A percentile compares a stretch with the other conserved stretches of the same genome.
Conservation (phyloP, 2,113 vertebrate species). For the Heliornis fulica region DNA sequence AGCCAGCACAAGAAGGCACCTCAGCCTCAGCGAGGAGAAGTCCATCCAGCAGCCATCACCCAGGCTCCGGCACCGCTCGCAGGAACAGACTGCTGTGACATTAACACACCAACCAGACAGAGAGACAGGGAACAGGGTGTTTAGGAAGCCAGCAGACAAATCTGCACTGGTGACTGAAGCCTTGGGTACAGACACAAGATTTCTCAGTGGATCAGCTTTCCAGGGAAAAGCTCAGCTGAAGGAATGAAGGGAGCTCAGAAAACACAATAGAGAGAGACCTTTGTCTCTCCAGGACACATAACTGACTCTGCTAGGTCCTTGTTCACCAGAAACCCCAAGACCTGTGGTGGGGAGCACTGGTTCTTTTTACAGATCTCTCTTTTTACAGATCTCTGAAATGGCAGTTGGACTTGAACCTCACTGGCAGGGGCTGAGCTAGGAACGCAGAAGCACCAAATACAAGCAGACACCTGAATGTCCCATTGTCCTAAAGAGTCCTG, state of each 20-base stretch:
- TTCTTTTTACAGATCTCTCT: neutral
- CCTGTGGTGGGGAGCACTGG: neutral
- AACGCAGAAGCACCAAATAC: neutral
- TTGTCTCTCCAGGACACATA: fast-evolving
- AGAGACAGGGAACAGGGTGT: neutral
- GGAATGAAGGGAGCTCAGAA: neutral
- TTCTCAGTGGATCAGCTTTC: neutral
- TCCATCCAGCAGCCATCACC: neutral
- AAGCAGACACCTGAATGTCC: neutral
- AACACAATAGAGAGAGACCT: neutral
- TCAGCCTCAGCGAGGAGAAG: neutral
- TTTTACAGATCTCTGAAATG: neutral
- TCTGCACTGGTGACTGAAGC: neutral
- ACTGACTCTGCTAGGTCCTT: neutral
- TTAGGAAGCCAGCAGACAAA: neutral
- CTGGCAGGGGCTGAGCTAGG: neutral
- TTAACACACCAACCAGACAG: neutral
- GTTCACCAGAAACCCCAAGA: neutral
- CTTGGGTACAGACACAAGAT: no score
- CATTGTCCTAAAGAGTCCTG: neutral
- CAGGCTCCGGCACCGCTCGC: fast-evolving
- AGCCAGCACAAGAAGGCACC: neutral
- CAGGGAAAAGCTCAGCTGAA: neutral
- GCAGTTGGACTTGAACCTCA: neutral
- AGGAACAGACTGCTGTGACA: neutral